Conservation (phyloP, 2,113 vertebrate species). For the Myotis yumanensis region DNA sequence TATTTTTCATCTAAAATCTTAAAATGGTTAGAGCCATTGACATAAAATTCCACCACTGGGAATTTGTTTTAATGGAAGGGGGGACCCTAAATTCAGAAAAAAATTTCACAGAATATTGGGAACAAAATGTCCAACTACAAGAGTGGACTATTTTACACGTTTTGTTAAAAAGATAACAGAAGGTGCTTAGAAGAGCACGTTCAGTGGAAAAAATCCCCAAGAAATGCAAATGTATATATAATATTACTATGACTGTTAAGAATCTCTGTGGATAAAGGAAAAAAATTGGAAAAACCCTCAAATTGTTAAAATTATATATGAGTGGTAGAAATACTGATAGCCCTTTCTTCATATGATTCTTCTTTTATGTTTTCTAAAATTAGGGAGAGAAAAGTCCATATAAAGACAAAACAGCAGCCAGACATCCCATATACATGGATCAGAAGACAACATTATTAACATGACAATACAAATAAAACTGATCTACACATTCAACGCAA, state of each 20-base stretch:
- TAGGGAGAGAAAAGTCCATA: background rate
- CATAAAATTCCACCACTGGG: background rate
- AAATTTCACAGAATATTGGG: background rate
- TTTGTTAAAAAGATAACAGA: background rate
- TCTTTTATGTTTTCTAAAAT: background rate
- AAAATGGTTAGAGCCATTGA: background rate
- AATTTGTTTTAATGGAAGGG: slow-evolving; percentile 17
- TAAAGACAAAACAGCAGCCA: background rate
- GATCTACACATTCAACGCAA: background rate
- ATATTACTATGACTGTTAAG: background rate
- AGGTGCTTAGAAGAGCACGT: slow-evolving; percentile 2
- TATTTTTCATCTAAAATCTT: slow-evolving; percentile 8
- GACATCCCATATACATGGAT: background rate
- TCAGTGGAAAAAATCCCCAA: background rate
- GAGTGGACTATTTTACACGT: background rate
- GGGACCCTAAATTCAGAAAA: background rate
- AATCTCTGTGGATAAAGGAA: background rate
- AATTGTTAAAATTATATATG: slow-evolving; percentile 3
- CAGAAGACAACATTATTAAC: background rate
- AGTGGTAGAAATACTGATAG: background rate
- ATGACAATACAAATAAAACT: background rate
- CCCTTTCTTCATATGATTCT: slow-evolving; percentile 3
- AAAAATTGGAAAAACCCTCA: slow-evolving; percentile 11
- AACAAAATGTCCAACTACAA: slow-evolving; percentile 25
- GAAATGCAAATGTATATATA: slow-evolving; percentile 36